Percentiles rank a stretch among this genome's conserved stretches.
These are phyloP conservation scores for Alectoris magna DNA, from an alignment of 2,797 vertebrate species.

Conservation along the genomic window DNA sequence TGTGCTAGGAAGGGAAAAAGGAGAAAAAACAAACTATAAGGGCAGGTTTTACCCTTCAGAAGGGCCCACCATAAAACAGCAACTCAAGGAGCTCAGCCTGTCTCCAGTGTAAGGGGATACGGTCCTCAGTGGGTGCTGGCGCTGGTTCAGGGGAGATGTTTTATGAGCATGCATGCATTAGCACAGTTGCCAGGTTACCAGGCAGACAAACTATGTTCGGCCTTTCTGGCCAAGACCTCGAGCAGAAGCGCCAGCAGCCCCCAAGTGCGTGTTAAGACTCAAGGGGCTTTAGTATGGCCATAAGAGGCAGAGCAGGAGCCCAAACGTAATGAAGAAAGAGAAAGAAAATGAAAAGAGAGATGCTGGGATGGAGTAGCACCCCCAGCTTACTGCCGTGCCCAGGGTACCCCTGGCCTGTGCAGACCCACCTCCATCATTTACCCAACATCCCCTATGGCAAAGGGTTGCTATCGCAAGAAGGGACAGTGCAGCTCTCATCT, in stretches of 20 bases:
- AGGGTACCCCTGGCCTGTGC: not conserved
- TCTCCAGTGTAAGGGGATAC: slow-evolving; percentile 4
- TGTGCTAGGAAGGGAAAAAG: not conserved
- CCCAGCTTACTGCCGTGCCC: not conserved
- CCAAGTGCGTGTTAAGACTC: not conserved
- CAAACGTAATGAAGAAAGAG: not conserved
- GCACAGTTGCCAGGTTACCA: slow-evolving; percentile 60
- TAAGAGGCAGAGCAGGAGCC: not conserved
- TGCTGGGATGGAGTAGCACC: not conserved
- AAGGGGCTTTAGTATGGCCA: not conserved
- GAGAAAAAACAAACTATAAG: fast-evolving
- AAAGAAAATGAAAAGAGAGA: not conserved
- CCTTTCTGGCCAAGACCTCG: not conserved
- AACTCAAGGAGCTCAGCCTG: not conserved
- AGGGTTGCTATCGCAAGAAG: not conserved
- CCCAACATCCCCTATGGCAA: not conserved
- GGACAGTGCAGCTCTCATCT: fast-evolving
- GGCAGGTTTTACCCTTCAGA: not conserved
- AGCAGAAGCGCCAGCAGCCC: not conserved
- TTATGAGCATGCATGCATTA: slow-evolving; percentile 3
- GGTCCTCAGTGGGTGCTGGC: not conserved
- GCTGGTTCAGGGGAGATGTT: slow-evolving; percentile 20
- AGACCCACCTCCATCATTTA: not conserved
- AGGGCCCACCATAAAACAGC: not conserved
- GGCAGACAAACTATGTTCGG: slow-evolving; percentile 45